These are phyloP conservation scores for Pollenia amentaria DNA, from an alignment of 2,888 invertebrate genomes.

Conservation along the genomic window DNA sequence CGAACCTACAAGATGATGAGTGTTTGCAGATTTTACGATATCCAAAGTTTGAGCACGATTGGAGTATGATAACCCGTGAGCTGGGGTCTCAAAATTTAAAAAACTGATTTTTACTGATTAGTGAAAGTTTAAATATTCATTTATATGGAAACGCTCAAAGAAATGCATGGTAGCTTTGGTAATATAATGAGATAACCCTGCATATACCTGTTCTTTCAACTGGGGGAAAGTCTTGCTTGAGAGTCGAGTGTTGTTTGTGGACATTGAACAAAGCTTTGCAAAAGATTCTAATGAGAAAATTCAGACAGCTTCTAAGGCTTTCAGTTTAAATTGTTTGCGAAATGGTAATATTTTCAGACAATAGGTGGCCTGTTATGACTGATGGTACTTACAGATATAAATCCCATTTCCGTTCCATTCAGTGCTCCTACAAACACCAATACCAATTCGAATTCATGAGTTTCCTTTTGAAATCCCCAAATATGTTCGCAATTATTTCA, in stretches of 20 bases:
- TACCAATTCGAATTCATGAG: slow-evolving; percentile 6
- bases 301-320: neutral
- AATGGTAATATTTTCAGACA: neutral
- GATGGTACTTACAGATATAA: slow-evolving; percentile 3
- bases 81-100: neutral
- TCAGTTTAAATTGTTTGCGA: neutral
- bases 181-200: neutral
- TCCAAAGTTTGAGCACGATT: neutral
- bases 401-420: slow-evolving; percentile 7
- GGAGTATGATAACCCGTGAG: neutral
- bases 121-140: neutral
- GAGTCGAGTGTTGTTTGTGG: slow-evolving; percentile 12
- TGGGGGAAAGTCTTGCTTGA: slow-evolving; percentile 16
- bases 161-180: neutral
- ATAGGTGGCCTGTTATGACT: neutral
- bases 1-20: neutral
- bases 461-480: neutral
- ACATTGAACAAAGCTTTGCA: slow-evolving; percentile 1
- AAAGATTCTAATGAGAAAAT: slow-evolving; percentile 11
- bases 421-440: slow-evolving; percentile 6
- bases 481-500: neutral
- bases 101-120: too few species aligned
- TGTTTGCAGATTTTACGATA: neutral
- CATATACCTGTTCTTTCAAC: too few species aligned
- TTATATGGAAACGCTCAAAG: neutral